Evolutionary conservation across 2,113 vertebrate species (phyloP).

Genomic region (Pangasianodon hypophthalmus): DNA sequence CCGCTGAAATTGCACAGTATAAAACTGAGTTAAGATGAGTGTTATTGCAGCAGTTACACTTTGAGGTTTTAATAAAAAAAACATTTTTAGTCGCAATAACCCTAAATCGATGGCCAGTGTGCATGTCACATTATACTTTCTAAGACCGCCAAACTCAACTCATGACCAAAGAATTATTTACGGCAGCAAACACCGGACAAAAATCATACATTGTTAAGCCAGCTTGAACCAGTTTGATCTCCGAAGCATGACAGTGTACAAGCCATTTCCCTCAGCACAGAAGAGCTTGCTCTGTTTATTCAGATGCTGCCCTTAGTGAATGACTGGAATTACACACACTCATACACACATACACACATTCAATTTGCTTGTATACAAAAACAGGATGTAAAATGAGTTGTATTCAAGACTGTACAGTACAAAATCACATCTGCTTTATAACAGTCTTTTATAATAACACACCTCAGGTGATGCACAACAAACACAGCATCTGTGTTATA

Average conservation of each 20-base stretch:
- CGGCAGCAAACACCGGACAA: not conserved
- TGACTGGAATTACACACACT: constrained; percentile 4
- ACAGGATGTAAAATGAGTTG: not conserved
- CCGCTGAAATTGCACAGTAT: not conserved
- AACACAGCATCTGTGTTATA: not conserved
- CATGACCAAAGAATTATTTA: not conserved
- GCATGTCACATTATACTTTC: not conserved
- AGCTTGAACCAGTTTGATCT: constrained; percentile 49
- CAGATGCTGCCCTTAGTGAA: not conserved
- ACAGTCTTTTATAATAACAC: not conserved
- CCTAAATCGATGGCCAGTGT: not conserved
- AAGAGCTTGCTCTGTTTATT: not conserved
- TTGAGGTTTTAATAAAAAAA: not conserved
- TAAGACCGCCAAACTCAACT: not conserved
- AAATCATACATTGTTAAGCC: not conserved
- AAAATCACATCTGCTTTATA: not conserved
- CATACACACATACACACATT: not conserved
- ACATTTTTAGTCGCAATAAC: not conserved
- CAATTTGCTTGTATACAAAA: not conserved
- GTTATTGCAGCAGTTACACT: not conserved
- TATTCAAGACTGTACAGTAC: not conserved
- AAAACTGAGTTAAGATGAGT: not conserved
- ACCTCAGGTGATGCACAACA: not conserved
- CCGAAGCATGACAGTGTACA: constrained; percentile 48
- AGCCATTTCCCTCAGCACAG: constrained; percentile 59